Evolutionary conservation across 2,797 vertebrate species (phyloP).

Genomic region (Triplophysa bombifrons): DNA sequence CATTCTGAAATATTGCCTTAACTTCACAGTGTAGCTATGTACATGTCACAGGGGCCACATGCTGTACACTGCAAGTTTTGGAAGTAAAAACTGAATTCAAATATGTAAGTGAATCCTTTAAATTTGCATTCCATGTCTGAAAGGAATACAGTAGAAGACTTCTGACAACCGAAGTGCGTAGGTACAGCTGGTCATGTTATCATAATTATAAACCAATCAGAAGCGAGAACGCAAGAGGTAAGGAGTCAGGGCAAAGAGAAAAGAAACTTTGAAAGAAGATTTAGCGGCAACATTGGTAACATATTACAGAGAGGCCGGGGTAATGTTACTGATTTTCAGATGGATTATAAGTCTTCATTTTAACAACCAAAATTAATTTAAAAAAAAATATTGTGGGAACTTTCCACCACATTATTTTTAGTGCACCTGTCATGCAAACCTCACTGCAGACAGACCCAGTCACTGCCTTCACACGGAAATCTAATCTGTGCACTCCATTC

Average conservation of each 20-base stretch:
- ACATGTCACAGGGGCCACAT: not conserved
- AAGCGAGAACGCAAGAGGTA: not conserved
- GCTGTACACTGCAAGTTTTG: no score
- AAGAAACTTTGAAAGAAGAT: not conserved
- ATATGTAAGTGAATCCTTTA: no score
- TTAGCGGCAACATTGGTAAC: not conserved
- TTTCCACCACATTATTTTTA: not conserved
- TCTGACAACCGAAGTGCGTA: not conserved
- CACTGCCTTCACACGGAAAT: not conserved
- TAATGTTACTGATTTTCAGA: not conserved
- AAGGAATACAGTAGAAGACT: not conserved
- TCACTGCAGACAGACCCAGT: not conserved
- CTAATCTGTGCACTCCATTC: not conserved
- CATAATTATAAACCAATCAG: conserved; percentile 1
- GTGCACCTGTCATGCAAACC: not conserved
- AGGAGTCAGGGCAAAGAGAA: not conserved
- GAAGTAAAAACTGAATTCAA: no score
- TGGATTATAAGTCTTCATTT: no score
- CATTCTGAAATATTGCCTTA: not conserved
- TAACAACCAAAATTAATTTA: not conserved
- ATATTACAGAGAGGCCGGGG: not conserved
- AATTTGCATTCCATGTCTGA: not conserved
- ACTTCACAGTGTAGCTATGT: conserved; percentile 13
- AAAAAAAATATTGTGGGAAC: no score
- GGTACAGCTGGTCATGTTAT: not conserved